phyloP scores from a whole-genome alignment of 2,888 invertebrate species.

The Mayetiola destructor region DNA sequence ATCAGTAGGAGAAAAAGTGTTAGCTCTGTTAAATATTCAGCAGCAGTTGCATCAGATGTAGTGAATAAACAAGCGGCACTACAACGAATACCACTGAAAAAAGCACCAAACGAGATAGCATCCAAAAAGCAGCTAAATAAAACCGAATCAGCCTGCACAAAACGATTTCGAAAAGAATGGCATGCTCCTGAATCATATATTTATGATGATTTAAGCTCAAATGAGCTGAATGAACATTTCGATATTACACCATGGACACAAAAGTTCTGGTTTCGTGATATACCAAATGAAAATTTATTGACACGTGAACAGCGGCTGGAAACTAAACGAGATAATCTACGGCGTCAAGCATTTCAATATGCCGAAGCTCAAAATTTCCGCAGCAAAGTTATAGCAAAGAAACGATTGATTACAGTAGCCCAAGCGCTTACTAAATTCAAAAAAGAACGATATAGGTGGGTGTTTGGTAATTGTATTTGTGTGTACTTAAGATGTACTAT shows the following conservation, averaged over 20 bases:
- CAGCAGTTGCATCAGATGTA: slow-evolving; percentile 23
- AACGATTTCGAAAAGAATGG: slow-evolving; percentile 27
- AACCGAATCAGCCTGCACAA: slow-evolving; percentile 16
- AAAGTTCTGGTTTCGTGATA: slow-evolving; percentile 26
- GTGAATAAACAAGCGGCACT: slow-evolving; percentile 40
- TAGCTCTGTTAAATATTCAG: slow-evolving; percentile 16
- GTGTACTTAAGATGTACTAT: not conserved
- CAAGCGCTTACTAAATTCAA: slow-evolving; percentile 28
- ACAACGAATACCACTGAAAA: slow-evolving; percentile 39
- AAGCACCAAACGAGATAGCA: slow-evolving; percentile 26
- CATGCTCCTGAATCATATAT: slow-evolving; percentile 39
- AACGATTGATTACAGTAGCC: slow-evolving; percentile 30
- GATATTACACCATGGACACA: slow-evolving; percentile 28
- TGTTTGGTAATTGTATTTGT: slow-evolving; percentile 10
- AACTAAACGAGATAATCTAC: slow-evolving; percentile 27
- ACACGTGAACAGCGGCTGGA: slow-evolving; percentile 32
- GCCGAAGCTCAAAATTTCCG: slow-evolving; percentile 28
- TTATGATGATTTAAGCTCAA: slow-evolving; percentile 32
- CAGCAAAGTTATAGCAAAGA: slow-evolving; percentile 26
- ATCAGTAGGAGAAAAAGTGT: not conserved
- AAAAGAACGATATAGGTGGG: slow-evolving; percentile 20
- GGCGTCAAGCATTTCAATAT: slow-evolving; percentile 31
- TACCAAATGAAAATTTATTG: slow-evolving; percentile 14
- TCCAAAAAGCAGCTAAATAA: slow-evolving; percentile 23
- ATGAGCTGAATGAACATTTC: slow-evolving; percentile 19